These are phyloP conservation scores for Myotis lucifugus DNA, from an alignment of 2,113 vertebrate species.

Conservation along the genomic window DNA sequence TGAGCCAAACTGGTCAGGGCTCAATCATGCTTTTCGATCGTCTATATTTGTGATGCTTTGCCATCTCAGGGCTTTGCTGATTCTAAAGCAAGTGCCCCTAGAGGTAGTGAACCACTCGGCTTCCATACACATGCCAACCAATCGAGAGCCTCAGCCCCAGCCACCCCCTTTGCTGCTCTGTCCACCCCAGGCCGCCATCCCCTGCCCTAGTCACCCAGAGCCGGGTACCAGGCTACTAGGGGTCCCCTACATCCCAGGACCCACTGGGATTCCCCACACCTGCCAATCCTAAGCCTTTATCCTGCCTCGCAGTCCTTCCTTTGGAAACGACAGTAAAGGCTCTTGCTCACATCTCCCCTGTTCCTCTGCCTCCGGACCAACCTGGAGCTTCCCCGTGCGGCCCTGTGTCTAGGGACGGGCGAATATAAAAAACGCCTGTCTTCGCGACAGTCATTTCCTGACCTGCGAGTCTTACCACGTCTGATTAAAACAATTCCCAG, in stretches of 20 bases:
- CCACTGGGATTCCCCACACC: neutral
- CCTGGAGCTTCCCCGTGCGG: accelerated
- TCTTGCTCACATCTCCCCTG: accelerated
- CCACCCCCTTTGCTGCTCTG: neutral
- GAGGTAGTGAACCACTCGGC: neutral
- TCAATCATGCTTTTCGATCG: accelerated
- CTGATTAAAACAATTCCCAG: neutral
- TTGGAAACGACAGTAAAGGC: neutral
- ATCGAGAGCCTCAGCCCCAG: neutral
- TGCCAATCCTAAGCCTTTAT: neutral
- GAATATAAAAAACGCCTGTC: neutral
- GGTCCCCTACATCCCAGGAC: neutral
- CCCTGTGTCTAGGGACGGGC: neutral
- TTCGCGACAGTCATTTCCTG: neutral
- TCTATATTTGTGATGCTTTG: neutral
- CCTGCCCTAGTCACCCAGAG: neutral
- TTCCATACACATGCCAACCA: neutral
- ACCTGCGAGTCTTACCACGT: neutral
- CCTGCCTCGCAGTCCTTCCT: neutral
- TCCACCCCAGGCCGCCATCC: neutral
- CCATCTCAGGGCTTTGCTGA: neutral
- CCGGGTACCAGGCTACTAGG: neutral
- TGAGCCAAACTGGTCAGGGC: no score
- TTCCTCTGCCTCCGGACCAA: neutral
- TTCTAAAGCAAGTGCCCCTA: neutral